Conservation (phyloP, 2,113 vertebrate species). For the Prunella fulvescens region DNA sequence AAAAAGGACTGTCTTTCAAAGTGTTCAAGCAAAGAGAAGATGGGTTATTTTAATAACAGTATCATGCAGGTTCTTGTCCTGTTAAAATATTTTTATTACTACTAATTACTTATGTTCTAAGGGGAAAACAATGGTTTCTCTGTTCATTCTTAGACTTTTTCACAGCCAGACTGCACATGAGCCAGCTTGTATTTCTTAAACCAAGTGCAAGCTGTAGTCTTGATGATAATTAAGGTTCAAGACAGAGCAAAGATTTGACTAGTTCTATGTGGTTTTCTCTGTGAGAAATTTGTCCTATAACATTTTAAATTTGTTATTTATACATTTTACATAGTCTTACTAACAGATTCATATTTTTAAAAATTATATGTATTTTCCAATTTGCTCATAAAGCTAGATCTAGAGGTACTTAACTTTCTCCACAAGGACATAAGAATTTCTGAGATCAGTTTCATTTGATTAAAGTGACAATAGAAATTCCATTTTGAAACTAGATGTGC, state of each 20-base stretch:
- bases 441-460: background rate
- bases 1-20: background rate
- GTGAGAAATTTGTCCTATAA: background rate
- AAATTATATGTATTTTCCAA: background rate
- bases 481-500: background rate
- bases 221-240: background rate
- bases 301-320: background rate
- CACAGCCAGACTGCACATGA: background rate
- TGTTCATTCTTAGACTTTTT: background rate
- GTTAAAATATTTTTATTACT: background rate
- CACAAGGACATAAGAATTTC: background rate
- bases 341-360: background rate
- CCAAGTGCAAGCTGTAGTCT: background rate
- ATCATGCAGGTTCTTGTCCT: background rate
- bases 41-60: background rate
- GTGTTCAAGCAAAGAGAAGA: background rate
- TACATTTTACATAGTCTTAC: background rate
- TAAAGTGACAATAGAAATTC: background rate
- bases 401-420: background rate
- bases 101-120: background rate
- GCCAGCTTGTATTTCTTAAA: background rate
- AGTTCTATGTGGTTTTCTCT: background rate
- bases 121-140: background rate
- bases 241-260: background rate
- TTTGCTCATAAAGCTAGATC: background rate